A percentile compares a stretch with the other conserved stretches of the same genome.
These are phyloP conservation scores for Ooceraea biroi DNA, from an alignment of 1,140 invertebrate genomes.

Conservation along the genomic window DNA sequence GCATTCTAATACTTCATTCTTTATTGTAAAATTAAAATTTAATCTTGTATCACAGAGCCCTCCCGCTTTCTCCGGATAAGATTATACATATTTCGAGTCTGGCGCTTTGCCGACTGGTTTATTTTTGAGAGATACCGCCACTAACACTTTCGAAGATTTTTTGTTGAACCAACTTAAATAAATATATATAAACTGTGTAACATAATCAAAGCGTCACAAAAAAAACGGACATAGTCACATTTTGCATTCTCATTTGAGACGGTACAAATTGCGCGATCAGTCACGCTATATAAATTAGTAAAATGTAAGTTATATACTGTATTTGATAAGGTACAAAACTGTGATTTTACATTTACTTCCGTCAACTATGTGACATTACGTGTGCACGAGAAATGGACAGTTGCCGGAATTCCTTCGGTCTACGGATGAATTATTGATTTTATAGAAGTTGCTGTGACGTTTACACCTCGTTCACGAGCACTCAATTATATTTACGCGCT, in stretches of 20 bases:
- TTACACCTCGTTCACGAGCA: constrained; percentile 25
- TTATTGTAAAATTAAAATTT: constrained; percentile 86
- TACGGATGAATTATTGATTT: constrained; percentile 40
- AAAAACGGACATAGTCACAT: too few relatives aligned
- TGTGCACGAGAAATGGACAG: neutral
- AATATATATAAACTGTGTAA: neutral
- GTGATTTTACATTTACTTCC: neutral
- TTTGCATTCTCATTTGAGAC: neutral
- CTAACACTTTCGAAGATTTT: constrained; percentile 33
- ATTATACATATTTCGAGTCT: constrained; percentile 82
- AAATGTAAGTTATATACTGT: neutral
- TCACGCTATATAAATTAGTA: neutral
- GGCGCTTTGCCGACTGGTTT: constrained; percentile 75
- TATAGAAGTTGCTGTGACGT: constrained; percentile 22
- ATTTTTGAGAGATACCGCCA: constrained; percentile 59
- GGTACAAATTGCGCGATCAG: constrained; percentile 15
- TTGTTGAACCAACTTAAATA: constrained; percentile 33
- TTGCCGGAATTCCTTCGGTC: constrained; percentile 4
- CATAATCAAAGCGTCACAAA: too few relatives aligned
- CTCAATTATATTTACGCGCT: constrained; percentile 59
- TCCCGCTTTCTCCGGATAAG: constrained; percentile 65
- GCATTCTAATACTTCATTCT: constrained; percentile 84
- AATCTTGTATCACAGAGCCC: constrained; percentile 75
- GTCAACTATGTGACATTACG: neutral
- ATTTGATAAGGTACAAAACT: neutral